Percentiles rank a stretch among this genome's conserved stretches.
phyloP scores from a whole-genome alignment of 2,888 invertebrate genomes.

The Polyploca ridens region DNA sequence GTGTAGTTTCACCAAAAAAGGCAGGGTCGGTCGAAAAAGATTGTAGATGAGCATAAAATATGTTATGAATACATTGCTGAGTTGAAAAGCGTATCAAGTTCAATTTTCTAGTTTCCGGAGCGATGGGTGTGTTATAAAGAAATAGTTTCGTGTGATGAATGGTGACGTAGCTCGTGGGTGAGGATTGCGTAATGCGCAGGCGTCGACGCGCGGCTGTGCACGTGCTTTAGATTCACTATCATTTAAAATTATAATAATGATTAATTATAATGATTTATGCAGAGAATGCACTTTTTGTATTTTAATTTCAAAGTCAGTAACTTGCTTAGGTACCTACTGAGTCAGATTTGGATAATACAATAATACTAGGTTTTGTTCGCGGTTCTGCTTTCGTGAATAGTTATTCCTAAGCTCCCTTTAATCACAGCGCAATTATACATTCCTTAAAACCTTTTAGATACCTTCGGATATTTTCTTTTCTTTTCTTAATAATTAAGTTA shows the following conservation, averaged over 20 bases:
- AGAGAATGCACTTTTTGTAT: background rate
- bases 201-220: background rate
- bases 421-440: too few species aligned
- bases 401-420: too few species aligned
- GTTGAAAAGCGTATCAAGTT: slow-evolving; percentile 1
- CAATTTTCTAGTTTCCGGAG: background rate
- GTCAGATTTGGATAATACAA: too few species aligned
- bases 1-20: background rate
- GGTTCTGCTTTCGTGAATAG: too few species aligned
- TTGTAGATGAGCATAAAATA: background rate
- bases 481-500: too few species aligned
- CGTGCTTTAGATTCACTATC: background rate
- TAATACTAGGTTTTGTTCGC: too few species aligned
- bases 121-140: slow-evolving; percentile 6
- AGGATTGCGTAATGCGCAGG: slow-evolving; percentile 31
- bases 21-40: background rate
- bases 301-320: background rate
- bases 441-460: too few species aligned
- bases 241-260: slow-evolving; percentile 23
- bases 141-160: slow-evolving; percentile 22
- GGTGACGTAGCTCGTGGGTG: slow-evolving; percentile 25
- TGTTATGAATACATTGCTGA: slow-evolving; percentile 2
- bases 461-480: too few species aligned
- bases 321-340: too few species aligned
- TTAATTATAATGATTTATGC: background rate